Evolutionary conservation across 92 coral and sea anemone species (phyloP).

Genomic region (Epizoanthus rinbou): DNA sequence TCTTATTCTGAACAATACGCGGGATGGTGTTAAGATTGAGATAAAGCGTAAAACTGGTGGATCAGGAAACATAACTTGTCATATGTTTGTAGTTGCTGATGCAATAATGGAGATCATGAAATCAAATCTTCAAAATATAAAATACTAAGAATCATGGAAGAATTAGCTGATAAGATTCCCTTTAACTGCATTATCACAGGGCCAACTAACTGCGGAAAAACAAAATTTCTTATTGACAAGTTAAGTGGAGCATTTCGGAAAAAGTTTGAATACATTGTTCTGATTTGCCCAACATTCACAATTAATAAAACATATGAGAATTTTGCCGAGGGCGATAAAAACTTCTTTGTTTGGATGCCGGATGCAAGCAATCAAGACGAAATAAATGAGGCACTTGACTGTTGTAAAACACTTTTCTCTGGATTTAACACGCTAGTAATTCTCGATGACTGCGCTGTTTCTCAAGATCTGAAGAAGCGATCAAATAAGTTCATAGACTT

Average conservation of each 20-base stretch:
- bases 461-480: not conserved
- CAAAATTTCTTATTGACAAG: not conserved
- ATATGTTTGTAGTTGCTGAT: constrained; percentile 16
- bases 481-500: too few species aligned
- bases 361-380: not conserved
- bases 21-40: not conserved
- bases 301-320: not conserved
- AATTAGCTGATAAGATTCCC: not conserved
- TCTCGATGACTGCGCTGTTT: not conserved
- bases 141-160: constrained; percentile 4
- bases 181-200: not conserved
- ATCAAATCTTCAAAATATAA: not conserved
- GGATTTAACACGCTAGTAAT: constrained; percentile 12
- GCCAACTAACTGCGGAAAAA: not conserved
- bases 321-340: not conserved
- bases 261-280: not conserved
- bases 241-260: not conserved
- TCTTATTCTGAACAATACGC: not conserved
- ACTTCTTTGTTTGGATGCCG: not conserved
- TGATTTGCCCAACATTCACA: constrained; percentile 3
- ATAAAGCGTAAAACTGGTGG: not conserved
- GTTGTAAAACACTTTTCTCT: constrained; percentile 24
- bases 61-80: constrained; percentile 18
- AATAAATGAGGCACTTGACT: constrained; percentile 14
- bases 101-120: constrained; percentile 7